A percentile compares a stretch with the other conserved stretches of the same genome.
These are phyloP conservation scores for Lagodon rhomboides DNA, from an alignment of 2,797 vertebrate genomes.

Conservation along the genomic window DNA sequence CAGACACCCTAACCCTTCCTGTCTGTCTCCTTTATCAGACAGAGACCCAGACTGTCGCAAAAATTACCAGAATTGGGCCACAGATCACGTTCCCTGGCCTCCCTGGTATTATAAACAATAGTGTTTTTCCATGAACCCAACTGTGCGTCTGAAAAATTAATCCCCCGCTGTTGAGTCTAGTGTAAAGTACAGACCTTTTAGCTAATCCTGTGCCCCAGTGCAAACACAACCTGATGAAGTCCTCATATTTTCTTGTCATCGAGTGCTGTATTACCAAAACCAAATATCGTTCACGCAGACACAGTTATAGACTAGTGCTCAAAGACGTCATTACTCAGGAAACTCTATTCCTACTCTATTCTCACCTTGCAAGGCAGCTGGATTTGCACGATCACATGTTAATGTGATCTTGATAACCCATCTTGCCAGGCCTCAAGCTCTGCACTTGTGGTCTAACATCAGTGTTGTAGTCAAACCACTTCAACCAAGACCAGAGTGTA, in stretches of 20 bases:
- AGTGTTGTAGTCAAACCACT: too few species aligned
- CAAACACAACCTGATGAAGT: background rate
- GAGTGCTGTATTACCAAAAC: background rate
- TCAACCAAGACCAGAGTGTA: too few species aligned
- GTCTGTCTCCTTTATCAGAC: slow-evolving; percentile 43
- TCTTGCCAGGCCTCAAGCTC: too few species aligned
- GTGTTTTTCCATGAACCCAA: slow-evolving; percentile 1
- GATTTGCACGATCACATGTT: too few species aligned
- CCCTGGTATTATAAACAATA: slow-evolving; percentile 32
- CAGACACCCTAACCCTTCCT: slow-evolving; percentile 16
- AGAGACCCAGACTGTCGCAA: slow-evolving; percentile 46
- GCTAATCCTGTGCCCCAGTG: slow-evolving; percentile 1
- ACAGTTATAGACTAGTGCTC: background rate
- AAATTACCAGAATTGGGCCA: slow-evolving; percentile 52
- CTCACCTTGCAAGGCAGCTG: background rate
- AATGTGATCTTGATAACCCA: too few species aligned
- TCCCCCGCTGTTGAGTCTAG: slow-evolving; percentile 29
- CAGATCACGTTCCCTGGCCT: slow-evolving; percentile 16
- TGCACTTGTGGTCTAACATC: too few species aligned
- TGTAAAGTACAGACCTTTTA: slow-evolving; percentile 12
- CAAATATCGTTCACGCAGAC: background rate
- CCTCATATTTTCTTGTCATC: background rate
- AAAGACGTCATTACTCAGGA: background rate
- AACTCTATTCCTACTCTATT: slow-evolving; percentile 8
- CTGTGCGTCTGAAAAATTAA: slow-evolving; percentile 14